Percentiles rank a stretch among this genome's conserved stretches.
Conservation (phyloP, 2,113 vertebrate species). For the Antennarius striatus region DNA sequence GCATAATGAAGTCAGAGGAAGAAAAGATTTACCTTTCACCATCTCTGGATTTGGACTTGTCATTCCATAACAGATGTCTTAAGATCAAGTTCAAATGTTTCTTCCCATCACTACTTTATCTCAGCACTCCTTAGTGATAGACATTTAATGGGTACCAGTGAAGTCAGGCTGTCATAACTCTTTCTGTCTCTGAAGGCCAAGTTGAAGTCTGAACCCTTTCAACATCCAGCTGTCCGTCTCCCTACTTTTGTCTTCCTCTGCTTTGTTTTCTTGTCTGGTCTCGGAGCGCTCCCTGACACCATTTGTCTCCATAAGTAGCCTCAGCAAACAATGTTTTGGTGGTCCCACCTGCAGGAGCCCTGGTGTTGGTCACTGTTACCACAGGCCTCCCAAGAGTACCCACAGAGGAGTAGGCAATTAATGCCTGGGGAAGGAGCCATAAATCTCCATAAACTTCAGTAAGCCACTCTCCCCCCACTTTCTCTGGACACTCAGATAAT, state of each 20-base stretch:
- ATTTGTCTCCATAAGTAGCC: conserved; percentile 82
- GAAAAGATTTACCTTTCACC: background rate
- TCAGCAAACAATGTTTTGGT: conserved; percentile 63
- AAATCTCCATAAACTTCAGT: conserved; percentile 86
- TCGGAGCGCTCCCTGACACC: conserved; percentile 60
- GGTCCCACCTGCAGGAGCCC: conserved; percentile 78
- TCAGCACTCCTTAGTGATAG: conserved; percentile 29
- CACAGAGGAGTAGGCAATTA: conserved; percentile 81
- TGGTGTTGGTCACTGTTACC: conserved; percentile 49
- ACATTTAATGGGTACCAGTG: conserved; percentile 45
- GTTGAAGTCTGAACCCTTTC: conserved; percentile 65
- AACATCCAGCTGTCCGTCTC: conserved; percentile 49
- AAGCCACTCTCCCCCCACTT: conserved; percentile 61
- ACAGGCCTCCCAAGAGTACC: conserved; percentile 73
- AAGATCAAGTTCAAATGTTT: conserved; percentile 44
- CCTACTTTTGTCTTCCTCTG: conserved; percentile 33
- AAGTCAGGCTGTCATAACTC: conserved; percentile 42
- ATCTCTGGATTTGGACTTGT: conserved; percentile 17
- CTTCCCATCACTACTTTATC: conserved; percentile 38
- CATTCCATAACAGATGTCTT: conserved; percentile 23
- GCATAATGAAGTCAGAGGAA: background rate
- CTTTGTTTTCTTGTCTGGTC: conserved; percentile 67
- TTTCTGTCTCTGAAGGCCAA: conserved; percentile 69
- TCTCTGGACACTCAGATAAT: conserved; percentile 68
- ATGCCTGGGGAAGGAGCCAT: conserved; percentile 74